A percentile compares a stretch with the other conserved stretches of the same genome.
Evolutionary conservation across 2,797 vertebrate genomes (phyloP).

Genomic region (Avahi laniger): DNA sequence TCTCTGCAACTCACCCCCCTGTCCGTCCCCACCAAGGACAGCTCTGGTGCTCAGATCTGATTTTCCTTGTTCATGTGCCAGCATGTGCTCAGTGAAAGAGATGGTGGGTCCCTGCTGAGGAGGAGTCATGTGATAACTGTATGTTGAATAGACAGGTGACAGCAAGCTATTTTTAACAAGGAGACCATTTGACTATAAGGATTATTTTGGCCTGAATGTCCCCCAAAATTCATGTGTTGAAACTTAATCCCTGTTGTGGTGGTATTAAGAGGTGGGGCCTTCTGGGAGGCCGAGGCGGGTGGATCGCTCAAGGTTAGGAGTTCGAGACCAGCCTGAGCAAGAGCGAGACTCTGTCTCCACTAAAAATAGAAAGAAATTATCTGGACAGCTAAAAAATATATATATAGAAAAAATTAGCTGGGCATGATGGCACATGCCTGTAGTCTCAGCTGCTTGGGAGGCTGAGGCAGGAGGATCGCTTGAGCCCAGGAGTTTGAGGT

Average conservation of each 20-base stretch:
- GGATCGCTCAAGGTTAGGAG: too few relatives aligned
- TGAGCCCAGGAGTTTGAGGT: too few relatives aligned
- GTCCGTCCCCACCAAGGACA: rapidly evolving
- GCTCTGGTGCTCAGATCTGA: neutral
- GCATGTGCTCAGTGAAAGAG: neutral
- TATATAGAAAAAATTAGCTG: too few relatives aligned
- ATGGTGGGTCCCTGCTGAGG: neutral
- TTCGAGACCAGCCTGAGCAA: too few relatives aligned
- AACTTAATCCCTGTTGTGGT: neutral
- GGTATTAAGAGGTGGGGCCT: neutral
- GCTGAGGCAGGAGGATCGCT: too few relatives aligned
- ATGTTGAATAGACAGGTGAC: neutral
- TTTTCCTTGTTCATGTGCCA: neutral
- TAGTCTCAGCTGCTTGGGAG: too few relatives aligned
- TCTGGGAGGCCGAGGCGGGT: too few relatives aligned
- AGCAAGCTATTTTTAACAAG: neutral
- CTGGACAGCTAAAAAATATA: too few relatives aligned
- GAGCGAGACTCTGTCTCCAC: too few relatives aligned
- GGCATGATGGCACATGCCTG: too few relatives aligned
- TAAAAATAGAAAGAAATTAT: too few relatives aligned
- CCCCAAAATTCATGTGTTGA: neutral
- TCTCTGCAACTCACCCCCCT: neutral
- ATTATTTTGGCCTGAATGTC: neutral
- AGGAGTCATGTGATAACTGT: neutral
- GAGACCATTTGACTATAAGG: neutral